Percentiles rank a stretch among this genome's conserved stretches.
Evolutionary conservation across 2,797 vertebrate species (phyloP).

Genomic region (Acanthurus tractus): DNA sequence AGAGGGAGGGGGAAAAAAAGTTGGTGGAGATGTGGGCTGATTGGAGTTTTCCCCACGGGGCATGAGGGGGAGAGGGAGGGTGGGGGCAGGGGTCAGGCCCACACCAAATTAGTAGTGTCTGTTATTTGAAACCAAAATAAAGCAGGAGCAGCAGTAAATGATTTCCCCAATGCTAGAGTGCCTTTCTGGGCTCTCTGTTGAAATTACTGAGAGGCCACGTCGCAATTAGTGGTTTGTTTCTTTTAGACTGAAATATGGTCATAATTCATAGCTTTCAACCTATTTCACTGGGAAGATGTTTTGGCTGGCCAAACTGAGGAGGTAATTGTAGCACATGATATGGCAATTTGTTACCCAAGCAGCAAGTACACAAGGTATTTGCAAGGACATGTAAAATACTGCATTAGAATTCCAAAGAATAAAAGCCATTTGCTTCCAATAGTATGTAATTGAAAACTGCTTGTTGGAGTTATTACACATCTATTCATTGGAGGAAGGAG

Average conservation of each 20-base stretch:
- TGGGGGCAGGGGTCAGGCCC: slow-evolving; percentile 87
- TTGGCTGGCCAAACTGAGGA: slow-evolving; percentile 79
- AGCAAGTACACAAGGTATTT: slow-evolving; percentile 86
- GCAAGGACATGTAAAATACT: slow-evolving; percentile 73
- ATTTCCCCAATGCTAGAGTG: slow-evolving; percentile 85
- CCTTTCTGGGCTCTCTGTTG: slow-evolving; percentile 84
- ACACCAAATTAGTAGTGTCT: slow-evolving; percentile 94
- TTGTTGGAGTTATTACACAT: slow-evolving; percentile 69
- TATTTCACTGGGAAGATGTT: slow-evolving; percentile 85
- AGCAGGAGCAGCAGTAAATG: slow-evolving; percentile 90
- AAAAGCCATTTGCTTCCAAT: slow-evolving; percentile 80
- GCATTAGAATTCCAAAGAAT: slow-evolving; percentile 47
- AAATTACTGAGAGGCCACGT: slow-evolving; percentile 87
- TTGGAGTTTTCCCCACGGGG: slow-evolving; percentile 89
- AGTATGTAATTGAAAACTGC: slow-evolving; percentile 77
- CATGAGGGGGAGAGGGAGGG: slow-evolving; percentile 55
- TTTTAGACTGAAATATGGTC: slow-evolving; percentile 91
- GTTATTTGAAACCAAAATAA: slow-evolving; percentile 95
- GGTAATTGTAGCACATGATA: slow-evolving; percentile 89
- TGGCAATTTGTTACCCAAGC: slow-evolving; percentile 87
- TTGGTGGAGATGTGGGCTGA: slow-evolving; percentile 86
- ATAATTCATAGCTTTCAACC: slow-evolving; percentile 91
- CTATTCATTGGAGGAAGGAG: slow-evolving; percentile 73
- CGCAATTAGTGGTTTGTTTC: slow-evolving; percentile 90
- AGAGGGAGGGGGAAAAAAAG: slow-evolving; percentile 24